Base-by-base conservation (phyloP, 2,888 invertebrate genomes). In the Phalera bucephala region DNA sequence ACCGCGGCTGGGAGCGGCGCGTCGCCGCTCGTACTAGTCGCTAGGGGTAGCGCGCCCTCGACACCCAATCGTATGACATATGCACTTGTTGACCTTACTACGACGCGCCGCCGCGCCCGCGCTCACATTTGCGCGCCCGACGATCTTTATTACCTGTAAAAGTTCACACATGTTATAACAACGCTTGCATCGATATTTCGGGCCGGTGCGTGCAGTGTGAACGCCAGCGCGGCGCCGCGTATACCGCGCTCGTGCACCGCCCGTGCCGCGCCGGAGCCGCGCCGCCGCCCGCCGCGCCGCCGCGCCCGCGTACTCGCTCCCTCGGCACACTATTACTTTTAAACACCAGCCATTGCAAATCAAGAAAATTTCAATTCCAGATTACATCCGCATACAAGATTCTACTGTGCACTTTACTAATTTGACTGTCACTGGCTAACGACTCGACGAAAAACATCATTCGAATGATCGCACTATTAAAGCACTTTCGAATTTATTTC, bases 61-160 rank as follows among this genome's bases (percentile, higher is more conserved):
- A 27, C 31, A 45, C 39, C 33, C 60, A 47, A 55, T 43, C 57
- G 57, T 57, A 57, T 57, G 57, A 52, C 51, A 46, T 33, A 45
- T 59, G 40, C 45, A 41, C 56, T 57, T 57, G 59, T 54, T 49
- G 52, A 40, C 49, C 45, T 38, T 39, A n/a, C n/a, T 36, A 22
- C 15, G 25, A 14, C n/a, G 26, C 39, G 8, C 12, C 33, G 31
- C 13, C 33, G 33, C 34, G 33, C 35, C 11, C 38, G 14, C 52
- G 39, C 23, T 38, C 35, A 31, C 49, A 12, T 26, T 26, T 33
- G 29, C 25, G 10, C 32, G 11, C n/a, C 19, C 22, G 17, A 17
- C n/a, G n/a, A n/a, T n/a, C n/a, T n/a, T n/a, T n/a, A n/a, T n/a
- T n/a, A n/a, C n/a, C n/a, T n/a, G n/a, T n/a, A n/a, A n/a, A n/a